Evolutionary conservation across 2,113 vertebrate species (phyloP).

Genomic region (Rhinogobius similis): DNA sequence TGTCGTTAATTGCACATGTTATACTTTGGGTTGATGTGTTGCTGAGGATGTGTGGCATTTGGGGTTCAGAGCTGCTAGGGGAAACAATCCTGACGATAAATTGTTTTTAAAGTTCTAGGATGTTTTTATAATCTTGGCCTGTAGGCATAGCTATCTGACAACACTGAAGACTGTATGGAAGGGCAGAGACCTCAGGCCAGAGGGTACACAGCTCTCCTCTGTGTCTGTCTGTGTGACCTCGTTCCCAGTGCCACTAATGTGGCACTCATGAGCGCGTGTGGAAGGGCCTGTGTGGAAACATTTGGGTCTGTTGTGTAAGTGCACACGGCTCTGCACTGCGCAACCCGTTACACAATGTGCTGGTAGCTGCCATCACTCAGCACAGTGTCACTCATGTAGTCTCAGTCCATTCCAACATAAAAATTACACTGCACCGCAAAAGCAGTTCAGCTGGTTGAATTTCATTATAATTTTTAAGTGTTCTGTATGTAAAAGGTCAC

Average conservation of each 20-base stretch:
- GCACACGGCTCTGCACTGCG: conserved; percentile 28
- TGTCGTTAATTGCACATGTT: no score
- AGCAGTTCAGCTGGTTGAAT: neutral
- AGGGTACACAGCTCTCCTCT: conserved; percentile 26
- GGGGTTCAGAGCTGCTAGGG: neutral
- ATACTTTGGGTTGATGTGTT: no score
- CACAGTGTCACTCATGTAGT: conserved; percentile 3
- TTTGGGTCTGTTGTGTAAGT: conserved; percentile 50
- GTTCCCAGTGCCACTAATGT: conserved; percentile 40
- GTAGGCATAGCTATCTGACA: neutral
- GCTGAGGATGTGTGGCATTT: no score
- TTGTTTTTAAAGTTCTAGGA: neutral
- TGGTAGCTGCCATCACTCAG: conserved; percentile 7
- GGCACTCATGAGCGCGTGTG: conserved; percentile 22
- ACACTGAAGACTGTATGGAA: conserved; percentile 16
- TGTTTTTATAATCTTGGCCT: neutral
- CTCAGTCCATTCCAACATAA: neutral
- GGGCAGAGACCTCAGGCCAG: neutral
- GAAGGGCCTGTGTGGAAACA: conserved; percentile 19
- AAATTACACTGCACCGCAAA: neutral
- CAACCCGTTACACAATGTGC: conserved; percentile 33
- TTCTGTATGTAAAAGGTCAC: neutral
- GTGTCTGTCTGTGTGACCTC: conserved; percentile 33
- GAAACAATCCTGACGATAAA: neutral
- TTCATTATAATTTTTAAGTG: neutral